Conservation (phyloP, 2,888 invertebrate species). For the Limenitis camilla region DNA sequence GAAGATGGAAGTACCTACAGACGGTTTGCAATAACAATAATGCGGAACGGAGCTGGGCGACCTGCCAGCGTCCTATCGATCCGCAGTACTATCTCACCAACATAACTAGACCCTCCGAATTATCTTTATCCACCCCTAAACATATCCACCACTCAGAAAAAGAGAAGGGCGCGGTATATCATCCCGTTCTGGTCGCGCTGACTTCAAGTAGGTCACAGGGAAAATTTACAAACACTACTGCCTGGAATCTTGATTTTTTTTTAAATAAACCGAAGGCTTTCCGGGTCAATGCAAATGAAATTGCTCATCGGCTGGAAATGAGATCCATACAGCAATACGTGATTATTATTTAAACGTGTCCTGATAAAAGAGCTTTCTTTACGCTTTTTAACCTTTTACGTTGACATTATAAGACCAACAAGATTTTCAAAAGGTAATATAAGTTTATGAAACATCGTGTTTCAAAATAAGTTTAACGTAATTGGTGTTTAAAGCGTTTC, state of each 20-base stretch:
- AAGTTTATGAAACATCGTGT: not conserved
- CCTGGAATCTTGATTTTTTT: constrained; percentile 57
- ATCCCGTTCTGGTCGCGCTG: constrained; percentile 45
- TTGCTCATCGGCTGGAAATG: constrained; percentile 47
- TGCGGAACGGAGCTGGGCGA: constrained; percentile 70
- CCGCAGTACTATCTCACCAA: constrained; percentile 48
- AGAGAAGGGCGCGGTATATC: constrained; percentile 44
- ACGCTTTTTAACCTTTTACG: too few species aligned
- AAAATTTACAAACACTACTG: constrained; percentile 72
- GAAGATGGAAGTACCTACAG: constrained; percentile 50
- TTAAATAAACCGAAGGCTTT: constrained; percentile 58
- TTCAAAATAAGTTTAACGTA: not conserved
- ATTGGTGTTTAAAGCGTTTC: not conserved
- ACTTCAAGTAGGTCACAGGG: constrained; percentile 72
- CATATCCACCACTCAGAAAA: constrained; percentile 34
- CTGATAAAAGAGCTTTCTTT: not conserved
- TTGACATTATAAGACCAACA: constrained; percentile 35
- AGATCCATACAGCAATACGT: constrained; percentile 29
- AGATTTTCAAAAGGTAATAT: too few species aligned
- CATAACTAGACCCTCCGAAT: constrained; percentile 50
- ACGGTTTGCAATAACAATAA: constrained; percentile 71
- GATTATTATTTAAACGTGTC: not conserved
- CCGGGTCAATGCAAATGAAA: constrained; percentile 65
- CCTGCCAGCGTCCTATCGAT: constrained; percentile 72
- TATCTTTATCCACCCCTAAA: constrained; percentile 43